Conservation (phyloP, 35 echinoderm and acorn worm genomes). For the Heliocidaris erythrogramma region DNA sequence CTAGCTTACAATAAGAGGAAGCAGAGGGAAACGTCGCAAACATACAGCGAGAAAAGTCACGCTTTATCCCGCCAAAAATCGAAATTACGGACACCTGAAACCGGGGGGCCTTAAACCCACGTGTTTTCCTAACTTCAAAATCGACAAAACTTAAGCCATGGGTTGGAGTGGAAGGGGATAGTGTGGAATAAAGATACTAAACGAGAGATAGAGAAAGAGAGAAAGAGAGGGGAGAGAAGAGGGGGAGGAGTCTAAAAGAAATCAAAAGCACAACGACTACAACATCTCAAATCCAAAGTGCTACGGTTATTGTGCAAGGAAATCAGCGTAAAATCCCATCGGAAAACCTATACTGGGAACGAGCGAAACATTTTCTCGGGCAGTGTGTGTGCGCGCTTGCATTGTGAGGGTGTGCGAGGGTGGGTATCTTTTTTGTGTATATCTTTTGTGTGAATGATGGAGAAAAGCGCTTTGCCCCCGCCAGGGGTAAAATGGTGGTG, state of each 20-base stretch:
- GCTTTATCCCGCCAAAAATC: slow-evolving; percentile 9
- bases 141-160: not conserved
- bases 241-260: not conserved
- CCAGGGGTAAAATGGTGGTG: not conserved
- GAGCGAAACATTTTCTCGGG: not conserved
- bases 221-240: not conserved
- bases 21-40: not conserved
- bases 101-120: not conserved
- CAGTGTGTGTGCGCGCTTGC: not conserved
- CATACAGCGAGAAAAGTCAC: slow-evolving; percentile 15
- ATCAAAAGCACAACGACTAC: not conserved
- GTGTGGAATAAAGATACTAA: not conserved
- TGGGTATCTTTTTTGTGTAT: not conserved
- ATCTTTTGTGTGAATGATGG: not conserved
- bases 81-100: not conserved
- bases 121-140: slow-evolving; percentile 11
- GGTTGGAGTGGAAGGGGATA: not conserved
- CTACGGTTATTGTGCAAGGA: not conserved
- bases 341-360: not conserved
- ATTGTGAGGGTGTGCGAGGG: not conserved
- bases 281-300: not conserved
- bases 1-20: not conserved
- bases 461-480: not conserved
- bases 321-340: not conserved
- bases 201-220: not conserved